A percentile compares a stretch with the other conserved stretches of the same genome.
These are phyloP conservation scores for Macrophya alboannulata DNA, from an alignment of 2,888 invertebrate species.

Conservation along the genomic window DNA sequence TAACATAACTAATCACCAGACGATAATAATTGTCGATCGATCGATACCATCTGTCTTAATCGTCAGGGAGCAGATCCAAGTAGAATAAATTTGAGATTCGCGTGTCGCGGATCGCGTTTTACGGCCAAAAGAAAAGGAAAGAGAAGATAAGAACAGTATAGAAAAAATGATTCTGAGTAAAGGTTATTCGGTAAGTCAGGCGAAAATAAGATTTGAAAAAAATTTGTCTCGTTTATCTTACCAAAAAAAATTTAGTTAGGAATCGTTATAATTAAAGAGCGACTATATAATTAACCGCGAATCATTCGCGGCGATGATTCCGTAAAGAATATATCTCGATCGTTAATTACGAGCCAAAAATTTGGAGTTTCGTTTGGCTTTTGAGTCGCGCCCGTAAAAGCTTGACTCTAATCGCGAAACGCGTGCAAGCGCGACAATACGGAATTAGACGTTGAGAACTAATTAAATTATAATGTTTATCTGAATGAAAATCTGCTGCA, in stretches of 20 bases:
- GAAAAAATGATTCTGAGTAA: not conserved
- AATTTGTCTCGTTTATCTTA: not conserved
- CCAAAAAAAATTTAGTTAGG: not conserved
- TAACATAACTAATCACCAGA: too few species aligned
- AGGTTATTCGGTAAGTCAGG: not conserved
- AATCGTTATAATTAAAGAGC: not conserved
- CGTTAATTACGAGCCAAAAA: not conserved
- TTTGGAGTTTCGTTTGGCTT: not conserved
- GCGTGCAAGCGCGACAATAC: not conserved
- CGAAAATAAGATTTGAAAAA: not conserved
- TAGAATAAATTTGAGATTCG: not conserved
- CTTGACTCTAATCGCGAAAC: not conserved
- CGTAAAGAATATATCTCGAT: not conserved
- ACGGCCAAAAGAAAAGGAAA: not conserved
- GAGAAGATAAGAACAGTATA: not conserved
- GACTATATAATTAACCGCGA: not conserved
- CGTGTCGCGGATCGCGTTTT: constrained; percentile 23
- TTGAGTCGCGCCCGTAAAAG: not conserved
- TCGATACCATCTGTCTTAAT: constrained; percentile 34
- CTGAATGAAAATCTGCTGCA: not conserved
- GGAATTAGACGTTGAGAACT: not conserved
- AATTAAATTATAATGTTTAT: constrained; percentile 13
- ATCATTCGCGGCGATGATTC: not conserved
- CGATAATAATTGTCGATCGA: constrained; percentile 37
- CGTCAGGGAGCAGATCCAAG: not conserved